A percentile compares a stretch with the other conserved stretches of the same genome.
phyloP scores from a whole-genome alignment of 2,797 vertebrate species.

The Coregonus sp. region DNA sequence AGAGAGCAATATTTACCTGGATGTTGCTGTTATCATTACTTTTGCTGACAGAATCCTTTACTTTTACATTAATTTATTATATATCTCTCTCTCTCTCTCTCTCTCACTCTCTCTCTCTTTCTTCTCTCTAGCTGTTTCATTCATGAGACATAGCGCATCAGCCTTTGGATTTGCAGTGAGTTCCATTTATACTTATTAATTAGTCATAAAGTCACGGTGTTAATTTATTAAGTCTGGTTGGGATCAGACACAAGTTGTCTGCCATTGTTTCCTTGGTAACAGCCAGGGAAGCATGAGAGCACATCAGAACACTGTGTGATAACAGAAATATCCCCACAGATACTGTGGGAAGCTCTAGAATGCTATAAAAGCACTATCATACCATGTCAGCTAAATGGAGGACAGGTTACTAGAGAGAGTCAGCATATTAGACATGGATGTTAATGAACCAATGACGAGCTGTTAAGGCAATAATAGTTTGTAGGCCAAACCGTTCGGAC shows the following conservation, averaged over 20 bases:
- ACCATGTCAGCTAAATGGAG: neutral
- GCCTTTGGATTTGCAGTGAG: slow-evolving; percentile 99
- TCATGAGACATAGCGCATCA: slow-evolving; percentile 97
- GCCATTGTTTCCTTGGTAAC: slow-evolving; percentile 66
- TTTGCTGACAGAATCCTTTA: neutral
- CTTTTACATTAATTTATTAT: slow-evolving; percentile 2
- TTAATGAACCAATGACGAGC: too few relatives aligned
- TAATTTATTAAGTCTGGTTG: slow-evolving; percentile 57
- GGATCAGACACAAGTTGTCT: slow-evolving; percentile 47
- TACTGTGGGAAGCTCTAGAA: slow-evolving; percentile 15
- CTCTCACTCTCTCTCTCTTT: slow-evolving; percentile 73
- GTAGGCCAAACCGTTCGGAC: too few relatives aligned
- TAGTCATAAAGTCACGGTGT: slow-evolving; percentile 53
- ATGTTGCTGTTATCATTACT: neutral
- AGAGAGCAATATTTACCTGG: neutral
- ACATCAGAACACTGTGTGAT: slow-evolving; percentile 22
- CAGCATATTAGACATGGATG: too few relatives aligned
- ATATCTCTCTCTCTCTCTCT: slow-evolving; percentile 40
- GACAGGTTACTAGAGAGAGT: too few relatives aligned
- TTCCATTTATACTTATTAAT: slow-evolving; percentile 70
- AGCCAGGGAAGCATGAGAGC: slow-evolving; percentile 31
- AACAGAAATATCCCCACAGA: slow-evolving; percentile 23
- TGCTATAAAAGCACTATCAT: neutral
- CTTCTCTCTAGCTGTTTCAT: slow-evolving; percentile 87
- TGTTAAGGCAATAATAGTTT: too few relatives aligned